phyloP scores from a whole-genome alignment of 2,888 invertebrate genomes.

The Electrophaes corylata region DNA sequence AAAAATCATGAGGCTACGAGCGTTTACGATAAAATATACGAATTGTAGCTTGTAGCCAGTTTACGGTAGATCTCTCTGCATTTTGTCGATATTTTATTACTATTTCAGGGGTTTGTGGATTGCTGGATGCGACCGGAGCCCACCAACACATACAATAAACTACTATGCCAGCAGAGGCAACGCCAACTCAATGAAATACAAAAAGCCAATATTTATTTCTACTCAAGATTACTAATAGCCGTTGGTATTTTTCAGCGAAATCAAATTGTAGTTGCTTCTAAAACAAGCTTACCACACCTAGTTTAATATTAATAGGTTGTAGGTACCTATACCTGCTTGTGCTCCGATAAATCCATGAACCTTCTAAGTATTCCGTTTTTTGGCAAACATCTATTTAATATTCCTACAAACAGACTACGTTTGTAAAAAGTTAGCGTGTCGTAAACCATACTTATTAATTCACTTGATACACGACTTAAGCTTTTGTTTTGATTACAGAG shows the following conservation, averaged over 20 bases:
- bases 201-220: slow-evolving; percentile 62
- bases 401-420: neutral
- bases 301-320: too few relatives aligned
- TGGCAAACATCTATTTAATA: neutral
- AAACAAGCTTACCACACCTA: neutral
- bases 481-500: slow-evolving; percentile 49
- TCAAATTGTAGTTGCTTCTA: neutral
- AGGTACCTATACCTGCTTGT: neutral
- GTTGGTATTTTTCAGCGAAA: slow-evolving; percentile 48
- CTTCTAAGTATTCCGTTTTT: neutral
- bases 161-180: slow-evolving; percentile 69
- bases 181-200: slow-evolving; percentile 58
- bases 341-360: neutral
- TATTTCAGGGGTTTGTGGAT: slow-evolving; percentile 70
- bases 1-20: too few relatives aligned
- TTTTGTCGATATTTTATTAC: too few relatives aligned
- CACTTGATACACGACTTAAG: neutral
- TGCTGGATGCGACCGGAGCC: slow-evolving; percentile 65
- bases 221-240: slow-evolving; percentile 65
- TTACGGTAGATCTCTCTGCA: too few relatives aligned
- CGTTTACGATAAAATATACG: too few relatives aligned
- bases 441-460: too few relatives aligned
- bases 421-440: too few relatives aligned
- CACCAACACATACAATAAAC: slow-evolving; percentile 58
- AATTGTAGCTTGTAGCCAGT: too few relatives aligned